These are phyloP conservation scores for Tonatia bakeri DNA, from an alignment of 2,113 vertebrate genomes.

Conservation along the genomic window DNA sequence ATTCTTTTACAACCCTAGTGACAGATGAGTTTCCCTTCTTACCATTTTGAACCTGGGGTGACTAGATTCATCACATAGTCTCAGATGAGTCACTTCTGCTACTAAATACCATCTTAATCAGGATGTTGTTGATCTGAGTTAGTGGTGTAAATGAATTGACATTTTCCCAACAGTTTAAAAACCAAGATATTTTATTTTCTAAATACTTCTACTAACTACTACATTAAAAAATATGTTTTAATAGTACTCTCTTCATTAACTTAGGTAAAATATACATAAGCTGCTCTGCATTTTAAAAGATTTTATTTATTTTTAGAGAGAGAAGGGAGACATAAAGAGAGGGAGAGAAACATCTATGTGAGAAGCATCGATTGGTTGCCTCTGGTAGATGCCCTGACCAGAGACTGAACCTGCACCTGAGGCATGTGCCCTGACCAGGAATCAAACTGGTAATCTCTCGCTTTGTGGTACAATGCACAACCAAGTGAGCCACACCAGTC, in stretches of 20 bases:
- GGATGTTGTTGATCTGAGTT: background rate
- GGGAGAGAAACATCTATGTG: too few relatives aligned
- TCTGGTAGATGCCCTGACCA: too few relatives aligned
- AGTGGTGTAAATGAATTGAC: constrained; percentile 13
- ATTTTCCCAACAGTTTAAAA: background rate
- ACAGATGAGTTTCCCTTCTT: background rate
- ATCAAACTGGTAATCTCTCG: too few relatives aligned
- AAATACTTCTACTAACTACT: background rate
- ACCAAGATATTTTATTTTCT: background rate
- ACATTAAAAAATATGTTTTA: background rate
- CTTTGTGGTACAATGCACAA: too few relatives aligned
- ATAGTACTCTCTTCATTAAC: background rate
- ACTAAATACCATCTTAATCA: background rate
- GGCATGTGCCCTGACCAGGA: too few relatives aligned
- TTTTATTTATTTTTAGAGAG: too few relatives aligned
- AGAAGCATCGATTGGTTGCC: too few relatives aligned
- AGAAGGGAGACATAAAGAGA: too few relatives aligned
- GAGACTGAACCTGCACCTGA: too few relatives aligned
- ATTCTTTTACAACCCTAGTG: background rate
- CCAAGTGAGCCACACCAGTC: too few relatives aligned
- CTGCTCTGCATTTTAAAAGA: background rate
- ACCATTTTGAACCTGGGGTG: background rate
- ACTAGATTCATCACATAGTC: background rate
- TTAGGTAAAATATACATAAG: background rate
- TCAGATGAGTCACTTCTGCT: constrained; percentile 13